Conservation (phyloP, 2,797 vertebrate species). For the Anabas testudineus region DNA sequence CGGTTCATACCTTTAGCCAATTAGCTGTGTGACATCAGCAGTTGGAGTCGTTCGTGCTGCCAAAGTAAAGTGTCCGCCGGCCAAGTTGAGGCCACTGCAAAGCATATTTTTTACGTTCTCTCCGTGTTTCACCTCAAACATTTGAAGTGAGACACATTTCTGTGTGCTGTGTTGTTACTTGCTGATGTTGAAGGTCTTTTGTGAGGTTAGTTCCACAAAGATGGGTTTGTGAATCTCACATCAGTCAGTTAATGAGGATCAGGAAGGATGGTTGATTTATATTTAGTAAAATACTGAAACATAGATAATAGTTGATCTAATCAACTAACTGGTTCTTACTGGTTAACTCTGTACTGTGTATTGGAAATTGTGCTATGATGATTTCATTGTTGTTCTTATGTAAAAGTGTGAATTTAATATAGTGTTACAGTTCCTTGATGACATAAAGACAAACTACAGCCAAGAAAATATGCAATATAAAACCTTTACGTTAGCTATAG, state of each 20-base stretch:
- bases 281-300: too few species aligned
- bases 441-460: background rate
- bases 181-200: too few species aligned
- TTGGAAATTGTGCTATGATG: background rate
- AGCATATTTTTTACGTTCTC: slow-evolving; percentile 4
- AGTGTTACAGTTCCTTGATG: background rate
- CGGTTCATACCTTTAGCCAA: slow-evolving; percentile 5
- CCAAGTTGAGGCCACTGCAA: slow-evolving; percentile 21
- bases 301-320: too few species aligned
- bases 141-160: background rate
- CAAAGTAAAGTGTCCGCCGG: slow-evolving; percentile 10
- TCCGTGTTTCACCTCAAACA: background rate
- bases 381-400: background rate
- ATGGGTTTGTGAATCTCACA: background rate
- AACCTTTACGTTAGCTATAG: too few species aligned
- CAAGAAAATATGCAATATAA: too few species aligned
- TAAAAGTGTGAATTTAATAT: background rate
- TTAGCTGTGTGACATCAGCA: slow-evolving; percentile 10
- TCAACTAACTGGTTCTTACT: too few species aligned
- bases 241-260: too few species aligned
- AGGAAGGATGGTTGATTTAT: too few species aligned
- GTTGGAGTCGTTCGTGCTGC: slow-evolving; percentile 31
- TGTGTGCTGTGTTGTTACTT: background rate
- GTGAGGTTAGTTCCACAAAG: background rate
- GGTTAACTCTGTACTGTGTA: background rate